A percentile compares a stretch with the other conserved stretches of the same genome.
phyloP scores from a whole-genome alignment of 2,888 invertebrate species.

The Ferrisia virgata region DNA sequence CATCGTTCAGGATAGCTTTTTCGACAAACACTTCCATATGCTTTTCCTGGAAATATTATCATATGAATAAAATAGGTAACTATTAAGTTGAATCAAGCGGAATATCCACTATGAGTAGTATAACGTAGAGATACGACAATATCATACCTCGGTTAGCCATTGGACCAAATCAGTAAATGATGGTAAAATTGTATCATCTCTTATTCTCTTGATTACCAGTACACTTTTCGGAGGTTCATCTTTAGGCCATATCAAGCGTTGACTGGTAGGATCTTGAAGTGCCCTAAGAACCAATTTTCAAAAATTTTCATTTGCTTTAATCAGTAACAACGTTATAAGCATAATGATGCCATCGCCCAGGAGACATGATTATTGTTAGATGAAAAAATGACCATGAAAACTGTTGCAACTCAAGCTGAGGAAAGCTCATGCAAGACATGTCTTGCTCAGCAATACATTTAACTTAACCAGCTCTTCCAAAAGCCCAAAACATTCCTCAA shows the following conservation, averaged over 20 bases:
- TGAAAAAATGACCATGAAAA: no score
- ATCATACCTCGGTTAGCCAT: slow-evolving; percentile 82
- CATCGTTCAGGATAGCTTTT: slow-evolving; percentile 83
- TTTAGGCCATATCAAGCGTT: slow-evolving; percentile 94
- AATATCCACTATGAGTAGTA: no score
- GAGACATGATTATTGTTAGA: no score
- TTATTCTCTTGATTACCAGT: slow-evolving; percentile 92
- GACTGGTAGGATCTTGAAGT: slow-evolving; percentile 95
- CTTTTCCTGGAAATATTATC: slow-evolving; percentile 70
- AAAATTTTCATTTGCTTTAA: no score
- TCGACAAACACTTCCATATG: slow-evolving; percentile 95
- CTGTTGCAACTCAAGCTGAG: no score
- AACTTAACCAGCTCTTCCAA: no score
- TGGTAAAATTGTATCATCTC: slow-evolving; percentile 81
- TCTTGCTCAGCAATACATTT: no score
- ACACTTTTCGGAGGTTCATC: slow-evolving; percentile 95
- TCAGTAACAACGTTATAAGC: no score
- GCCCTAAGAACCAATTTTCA: slow-evolving; percentile 81
- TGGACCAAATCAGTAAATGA: slow-evolving; percentile 90
- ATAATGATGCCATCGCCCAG: no score
- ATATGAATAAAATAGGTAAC: neutral
- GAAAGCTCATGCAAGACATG: no score
- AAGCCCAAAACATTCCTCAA: no score
- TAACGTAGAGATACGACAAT: neutral
- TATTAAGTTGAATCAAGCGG: no score